A percentile compares a stretch with the other conserved stretches of the same genome.
phyloP scores from a whole-genome alignment of 2,797 vertebrate species.

The Trachops cirrhosus region DNA sequence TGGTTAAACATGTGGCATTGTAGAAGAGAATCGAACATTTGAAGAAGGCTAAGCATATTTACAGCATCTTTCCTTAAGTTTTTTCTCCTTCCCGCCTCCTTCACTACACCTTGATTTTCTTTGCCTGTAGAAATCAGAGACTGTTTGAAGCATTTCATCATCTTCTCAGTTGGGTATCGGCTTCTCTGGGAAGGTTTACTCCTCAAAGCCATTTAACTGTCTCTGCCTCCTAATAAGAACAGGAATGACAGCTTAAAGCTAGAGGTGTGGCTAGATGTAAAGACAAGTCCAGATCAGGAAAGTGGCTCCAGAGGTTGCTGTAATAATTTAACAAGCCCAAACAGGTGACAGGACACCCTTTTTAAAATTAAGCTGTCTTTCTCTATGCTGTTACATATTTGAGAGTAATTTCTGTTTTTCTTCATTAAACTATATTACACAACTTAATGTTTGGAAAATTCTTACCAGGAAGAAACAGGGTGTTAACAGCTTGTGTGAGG shows the following conservation, averaged over 20 bases:
- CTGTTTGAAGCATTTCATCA: background rate
- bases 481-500: slow-evolving; percentile 54
- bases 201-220: background rate
- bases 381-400: slow-evolving; percentile 32
- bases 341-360: slow-evolving; percentile 2
- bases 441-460: slow-evolving; percentile 63
- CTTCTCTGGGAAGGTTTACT: background rate
- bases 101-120: background rate
- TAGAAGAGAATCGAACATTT: background rate
- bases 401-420: slow-evolving; percentile 45
- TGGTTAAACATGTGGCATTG: background rate
- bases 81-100: background rate
- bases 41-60: background rate
- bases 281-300: background rate
- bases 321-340: slow-evolving; percentile 45
- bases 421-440: slow-evolving; percentile 31
- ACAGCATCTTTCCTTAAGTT: background rate
- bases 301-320: slow-evolving; percentile 26
- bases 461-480: slow-evolving; percentile 66
- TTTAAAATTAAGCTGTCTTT: slow-evolving; percentile 44
- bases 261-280: background rate
- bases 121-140: background rate
- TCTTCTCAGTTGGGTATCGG: background rate
- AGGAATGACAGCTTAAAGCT: background rate
- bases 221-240: background rate